A percentile compares a stretch with the other conserved stretches of the same genome.
phyloP scores from a whole-genome alignment of 2,888 invertebrate genomes.

The Eristalis tenax region DNA sequence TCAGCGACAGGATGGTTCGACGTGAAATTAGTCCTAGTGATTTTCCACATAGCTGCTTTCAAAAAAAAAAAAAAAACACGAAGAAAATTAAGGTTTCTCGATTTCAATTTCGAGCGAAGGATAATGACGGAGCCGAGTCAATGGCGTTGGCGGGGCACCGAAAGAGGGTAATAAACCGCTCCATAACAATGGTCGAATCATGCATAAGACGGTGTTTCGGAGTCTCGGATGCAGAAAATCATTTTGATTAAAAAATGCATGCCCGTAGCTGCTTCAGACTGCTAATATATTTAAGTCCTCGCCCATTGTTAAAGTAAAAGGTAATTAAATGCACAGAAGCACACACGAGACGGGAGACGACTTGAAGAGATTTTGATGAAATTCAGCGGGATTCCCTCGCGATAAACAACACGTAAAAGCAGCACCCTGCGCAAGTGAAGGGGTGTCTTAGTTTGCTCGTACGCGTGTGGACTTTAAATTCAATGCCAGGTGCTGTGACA shows the following conservation, averaged over 20 bases:
- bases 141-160: background rate
- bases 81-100: background rate
- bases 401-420: background rate
- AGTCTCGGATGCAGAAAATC: conserved; percentile 4
- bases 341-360: background rate
- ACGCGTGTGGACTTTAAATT: background rate
- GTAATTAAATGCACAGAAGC: background rate
- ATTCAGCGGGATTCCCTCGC: background rate
- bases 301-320: background rate
- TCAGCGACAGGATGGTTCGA: conserved; percentile 4
- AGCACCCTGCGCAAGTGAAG: background rate
- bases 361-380: background rate
- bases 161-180: conserved; percentile 58
- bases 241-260: background rate
- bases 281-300: background rate
- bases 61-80: conserved; percentile 10
- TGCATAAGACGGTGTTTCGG: conserved; percentile 10
- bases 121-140: background rate
- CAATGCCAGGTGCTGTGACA: background rate
- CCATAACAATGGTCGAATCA: conserved; percentile 34
- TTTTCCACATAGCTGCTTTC: conserved; percentile 38
- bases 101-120: conserved; percentile 12
- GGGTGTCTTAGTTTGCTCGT: background rate
- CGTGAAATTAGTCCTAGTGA: conserved; percentile 59
- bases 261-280: background rate